Evolutionary conservation across 2,797 vertebrate species (phyloP), one percentile per base, ranked within the genome.

Genomic region (Sebastes ruberrimus): DNA sequence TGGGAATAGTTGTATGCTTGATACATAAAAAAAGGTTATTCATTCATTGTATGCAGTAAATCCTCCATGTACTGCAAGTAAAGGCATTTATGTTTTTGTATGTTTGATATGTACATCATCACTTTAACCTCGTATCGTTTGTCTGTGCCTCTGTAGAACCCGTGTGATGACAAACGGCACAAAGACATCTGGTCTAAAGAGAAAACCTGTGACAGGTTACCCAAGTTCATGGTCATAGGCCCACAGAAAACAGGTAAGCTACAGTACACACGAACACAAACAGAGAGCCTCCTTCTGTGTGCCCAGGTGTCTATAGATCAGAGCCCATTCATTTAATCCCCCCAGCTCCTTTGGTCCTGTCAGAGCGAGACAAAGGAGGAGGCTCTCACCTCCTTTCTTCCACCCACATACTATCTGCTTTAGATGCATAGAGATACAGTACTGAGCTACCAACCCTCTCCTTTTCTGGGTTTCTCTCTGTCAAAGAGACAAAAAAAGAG

Each of bases 111-210:
- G 3, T 13, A 16, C 33, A 38, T 59, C 28, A 63, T 74, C 46
- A 71, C 55, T 67, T 70, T 28, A 62, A 74, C 30, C 38, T 35
- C 30, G 79, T 32, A 85, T 84, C 23, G 14, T 79, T 76, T 73
- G 38, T 82, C 59, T 83, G 7, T 79, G 27, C 83, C 62, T 64
- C 64, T 84, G 20, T 83, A 99, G 98, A 99, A 98, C 86, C 98
- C 98, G 0, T 99, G 98, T 78, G 98, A 99, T 28, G 98, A 99
- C 82, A 99, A 97, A 87, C 95, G 98, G 6, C 98, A 99, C 88
- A 97, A 97, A 94, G 98, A 99, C 90, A 99, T 99, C 91, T 99
- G 98, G 98, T 99, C 98, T 80, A 98, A 97, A 93, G 97, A 98
- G 88, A 99, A 99, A 96, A 99, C 97, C 0, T 99, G 98, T 7